These are phyloP conservation scores for Coptodon rendalli DNA, from an alignment of 2,113 vertebrate species.

Conservation along the genomic window DNA sequence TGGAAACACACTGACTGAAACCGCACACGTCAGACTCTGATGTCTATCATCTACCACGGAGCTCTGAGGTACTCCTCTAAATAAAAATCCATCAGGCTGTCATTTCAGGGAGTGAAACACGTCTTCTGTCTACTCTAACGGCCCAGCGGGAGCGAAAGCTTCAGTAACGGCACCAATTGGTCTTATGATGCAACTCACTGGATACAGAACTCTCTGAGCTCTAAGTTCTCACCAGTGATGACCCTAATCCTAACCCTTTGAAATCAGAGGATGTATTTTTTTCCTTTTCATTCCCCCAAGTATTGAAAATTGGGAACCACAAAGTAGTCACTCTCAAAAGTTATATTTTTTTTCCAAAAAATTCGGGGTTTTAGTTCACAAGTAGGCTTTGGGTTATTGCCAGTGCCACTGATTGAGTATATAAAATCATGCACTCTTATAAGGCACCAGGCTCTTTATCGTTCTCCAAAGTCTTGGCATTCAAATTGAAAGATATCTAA, in stretches of 20 bases:
- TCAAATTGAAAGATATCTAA: neutral
- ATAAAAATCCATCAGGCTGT: neutral
- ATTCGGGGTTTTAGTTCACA: neutral
- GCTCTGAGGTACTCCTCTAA: neutral
- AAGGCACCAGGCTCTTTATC: neutral
- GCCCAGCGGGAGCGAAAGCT: neutral
- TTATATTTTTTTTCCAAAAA: neutral
- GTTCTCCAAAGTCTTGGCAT: neutral
- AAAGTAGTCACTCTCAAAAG: neutral
- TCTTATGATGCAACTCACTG: neutral
- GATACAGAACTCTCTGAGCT: neutral
- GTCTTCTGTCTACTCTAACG: neutral
- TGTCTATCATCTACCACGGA: neutral
- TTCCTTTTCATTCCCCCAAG: neutral
- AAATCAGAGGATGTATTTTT: neutral
- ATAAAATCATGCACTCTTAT: neutral
- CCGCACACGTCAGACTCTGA: neutral
- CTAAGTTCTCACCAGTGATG: neutral
- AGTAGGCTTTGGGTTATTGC: neutral
- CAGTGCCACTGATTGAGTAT: neutral
- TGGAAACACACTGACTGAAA: constrained; percentile 29
- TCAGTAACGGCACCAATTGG: neutral
- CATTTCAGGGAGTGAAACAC: neutral
- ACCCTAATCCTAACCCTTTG: neutral
- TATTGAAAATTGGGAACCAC: neutral